Evolutionary conservation across 92 coral and sea anemone species (phyloP).

Genomic region (Isaurus tuberculatus): DNA sequence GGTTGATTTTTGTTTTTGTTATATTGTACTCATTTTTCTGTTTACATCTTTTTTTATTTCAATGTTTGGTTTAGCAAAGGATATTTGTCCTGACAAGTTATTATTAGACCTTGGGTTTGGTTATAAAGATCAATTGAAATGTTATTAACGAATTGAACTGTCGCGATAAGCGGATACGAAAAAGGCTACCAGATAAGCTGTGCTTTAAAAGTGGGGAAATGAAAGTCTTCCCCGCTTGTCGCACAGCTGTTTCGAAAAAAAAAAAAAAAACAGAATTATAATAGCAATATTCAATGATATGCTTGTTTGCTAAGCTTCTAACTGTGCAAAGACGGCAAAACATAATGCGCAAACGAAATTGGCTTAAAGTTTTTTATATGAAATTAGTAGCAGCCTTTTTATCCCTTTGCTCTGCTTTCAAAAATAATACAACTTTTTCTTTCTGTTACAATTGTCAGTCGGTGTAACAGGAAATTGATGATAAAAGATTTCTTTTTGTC

Average conservation of each 20-base stretch:
- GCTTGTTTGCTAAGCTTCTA: constrained; percentile 14
- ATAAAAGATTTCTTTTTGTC: no score
- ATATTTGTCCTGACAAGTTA: background rate
- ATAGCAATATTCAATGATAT: background rate
- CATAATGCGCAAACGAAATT: background rate
- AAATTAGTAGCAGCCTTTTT: background rate
- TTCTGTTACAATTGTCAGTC: no score
- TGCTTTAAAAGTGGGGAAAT: constrained; percentile 1
- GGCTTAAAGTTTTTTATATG: background rate
- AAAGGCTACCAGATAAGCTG: background rate
- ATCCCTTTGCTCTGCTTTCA: background rate
- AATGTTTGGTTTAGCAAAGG: constrained; percentile 12
- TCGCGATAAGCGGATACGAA: background rate
- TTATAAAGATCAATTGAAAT: background rate
- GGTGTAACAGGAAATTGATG: no score
- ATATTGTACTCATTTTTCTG: background rate
- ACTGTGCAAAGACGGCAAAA: background rate
- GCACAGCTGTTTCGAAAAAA: background rate
- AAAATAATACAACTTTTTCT: constrained; percentile 1
- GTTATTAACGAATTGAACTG: background rate
- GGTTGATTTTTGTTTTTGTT: background rate
- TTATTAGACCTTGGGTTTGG: background rate
- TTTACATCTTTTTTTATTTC: background rate
- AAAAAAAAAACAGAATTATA: background rate
- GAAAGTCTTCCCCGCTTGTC: constrained; percentile 7